Evolutionary conservation across 2,113 vertebrate genomes (phyloP).

Genomic region (Smithornis capensis): DNA sequence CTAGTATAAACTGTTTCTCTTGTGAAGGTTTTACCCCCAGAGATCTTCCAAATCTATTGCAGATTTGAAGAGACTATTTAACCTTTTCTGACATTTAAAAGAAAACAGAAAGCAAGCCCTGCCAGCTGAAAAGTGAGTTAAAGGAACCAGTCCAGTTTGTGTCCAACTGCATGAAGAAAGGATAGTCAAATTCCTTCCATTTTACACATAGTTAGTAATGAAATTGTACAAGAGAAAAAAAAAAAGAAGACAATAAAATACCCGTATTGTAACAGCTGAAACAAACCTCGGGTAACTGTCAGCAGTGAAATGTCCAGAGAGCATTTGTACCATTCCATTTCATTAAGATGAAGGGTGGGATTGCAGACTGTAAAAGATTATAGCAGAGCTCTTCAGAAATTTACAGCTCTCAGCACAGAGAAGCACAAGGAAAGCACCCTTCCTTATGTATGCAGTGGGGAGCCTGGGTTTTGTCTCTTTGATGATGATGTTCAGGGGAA

Average conservation of each 20-base stretch:
- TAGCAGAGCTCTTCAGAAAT: constrained; percentile 62
- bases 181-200: constrained; percentile 77
- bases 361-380: constrained; percentile 66
- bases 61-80: constrained; percentile 73
- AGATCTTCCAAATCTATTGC: constrained; percentile 66
- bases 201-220: constrained; percentile 75
- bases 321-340: constrained; percentile 66
- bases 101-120: constrained; percentile 71
- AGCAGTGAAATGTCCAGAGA: constrained; percentile 62
- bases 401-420: neutral
- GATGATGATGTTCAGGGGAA: constrained; percentile 61
- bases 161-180: constrained; percentile 70
- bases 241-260: constrained; percentile 53
- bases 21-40: constrained; percentile 47
- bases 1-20: constrained; percentile 37
- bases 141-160: constrained; percentile 64
- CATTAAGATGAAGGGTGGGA: constrained; percentile 70
- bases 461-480: constrained; percentile 56
- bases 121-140: constrained; percentile 72
- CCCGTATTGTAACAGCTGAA: constrained; percentile 62
- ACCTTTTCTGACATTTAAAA: constrained; percentile 82
- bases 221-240: constrained; percentile 60
- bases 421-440: constrained; percentile 13
- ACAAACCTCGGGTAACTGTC: constrained; percentile 63
- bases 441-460: constrained; percentile 43